A percentile compares a stretch with the other conserved stretches of the same genome.
These are phyloP conservation scores for Hypsopygia costalis DNA, from an alignment of 2,888 invertebrate species.

Conservation along the genomic window DNA sequence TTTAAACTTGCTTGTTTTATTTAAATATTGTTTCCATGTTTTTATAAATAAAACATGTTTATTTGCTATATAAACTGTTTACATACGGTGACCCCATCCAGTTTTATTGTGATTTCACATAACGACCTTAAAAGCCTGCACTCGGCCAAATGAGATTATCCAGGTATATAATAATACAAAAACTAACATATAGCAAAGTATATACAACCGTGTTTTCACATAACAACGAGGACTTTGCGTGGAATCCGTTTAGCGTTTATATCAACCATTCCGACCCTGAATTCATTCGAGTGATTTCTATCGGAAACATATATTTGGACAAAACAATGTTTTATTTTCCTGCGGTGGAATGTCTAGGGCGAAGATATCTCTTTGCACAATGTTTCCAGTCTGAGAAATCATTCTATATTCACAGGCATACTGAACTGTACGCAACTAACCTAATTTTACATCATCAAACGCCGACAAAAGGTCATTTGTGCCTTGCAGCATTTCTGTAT, in stretches of 20 bases:
- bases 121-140: neutral
- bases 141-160: neutral
- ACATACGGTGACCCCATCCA: no score
- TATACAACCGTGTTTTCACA: neutral
- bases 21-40: no score
- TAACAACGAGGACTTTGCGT: slow-evolving; percentile 30
- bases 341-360: slow-evolving; percentile 40
- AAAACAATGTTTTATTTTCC: slow-evolving; percentile 13
- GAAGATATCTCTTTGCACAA: slow-evolving; percentile 21
- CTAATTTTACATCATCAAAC: slow-evolving; percentile 67
- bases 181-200: neutral
- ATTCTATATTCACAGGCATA: slow-evolving; percentile 26
- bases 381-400: slow-evolving; percentile 37
- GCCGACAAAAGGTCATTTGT: slow-evolving; percentile 59
- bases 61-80: no score
- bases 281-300: slow-evolving; percentile 60
- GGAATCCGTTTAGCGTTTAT: slow-evolving; percentile 50
- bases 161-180: no score
- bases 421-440: slow-evolving; percentile 22
- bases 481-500: slow-evolving; percentile 57
- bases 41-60: no score
- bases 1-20: no score
- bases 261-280: slow-evolving; percentile 46
- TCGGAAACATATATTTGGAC: slow-evolving; percentile 28
- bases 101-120: no score